Conservation (phyloP, 2,797 vertebrate genomes). For the Rhodeus uyekii region DNA sequence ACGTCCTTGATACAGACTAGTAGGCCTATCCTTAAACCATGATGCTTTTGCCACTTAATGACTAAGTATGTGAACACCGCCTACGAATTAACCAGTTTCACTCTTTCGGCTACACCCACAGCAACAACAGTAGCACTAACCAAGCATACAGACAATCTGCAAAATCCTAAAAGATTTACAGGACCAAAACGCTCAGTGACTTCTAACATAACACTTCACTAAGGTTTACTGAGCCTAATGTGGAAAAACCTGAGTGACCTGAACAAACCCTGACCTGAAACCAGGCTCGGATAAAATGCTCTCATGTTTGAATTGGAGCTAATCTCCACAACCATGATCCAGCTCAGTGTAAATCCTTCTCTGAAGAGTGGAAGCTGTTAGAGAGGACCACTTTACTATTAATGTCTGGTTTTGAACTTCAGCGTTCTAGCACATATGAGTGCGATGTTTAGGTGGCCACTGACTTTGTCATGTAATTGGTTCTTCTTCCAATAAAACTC, state of each 20-base stretch:
- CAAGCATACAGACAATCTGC: background rate
- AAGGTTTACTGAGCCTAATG: background rate
- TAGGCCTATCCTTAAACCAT: background rate
- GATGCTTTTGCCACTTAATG: background rate
- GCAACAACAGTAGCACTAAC: background rate
- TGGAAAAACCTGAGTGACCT: background rate
- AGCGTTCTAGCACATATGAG: background rate
- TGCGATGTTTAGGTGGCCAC: too few relatives aligned
- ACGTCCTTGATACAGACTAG: background rate
- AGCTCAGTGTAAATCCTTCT: background rate
- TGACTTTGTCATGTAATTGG: background rate
- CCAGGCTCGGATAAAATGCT: background rate
- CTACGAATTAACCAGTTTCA: background rate
- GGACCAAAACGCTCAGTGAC: background rate
- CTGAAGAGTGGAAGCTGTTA: background rate
- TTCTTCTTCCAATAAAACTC: background rate
- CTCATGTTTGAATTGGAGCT: background rate
- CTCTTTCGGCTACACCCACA: background rate
- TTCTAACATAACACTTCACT: background rate
- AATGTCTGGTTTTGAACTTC: background rate
- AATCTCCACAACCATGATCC: background rate
- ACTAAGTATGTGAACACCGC: background rate
- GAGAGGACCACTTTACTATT: background rate
- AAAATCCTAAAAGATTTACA: background rate
- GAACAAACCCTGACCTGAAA: background rate